Evolutionary conservation across 1,140 invertebrate genomes (phyloP).

Genomic region (Lepidurus couesii): DNA sequence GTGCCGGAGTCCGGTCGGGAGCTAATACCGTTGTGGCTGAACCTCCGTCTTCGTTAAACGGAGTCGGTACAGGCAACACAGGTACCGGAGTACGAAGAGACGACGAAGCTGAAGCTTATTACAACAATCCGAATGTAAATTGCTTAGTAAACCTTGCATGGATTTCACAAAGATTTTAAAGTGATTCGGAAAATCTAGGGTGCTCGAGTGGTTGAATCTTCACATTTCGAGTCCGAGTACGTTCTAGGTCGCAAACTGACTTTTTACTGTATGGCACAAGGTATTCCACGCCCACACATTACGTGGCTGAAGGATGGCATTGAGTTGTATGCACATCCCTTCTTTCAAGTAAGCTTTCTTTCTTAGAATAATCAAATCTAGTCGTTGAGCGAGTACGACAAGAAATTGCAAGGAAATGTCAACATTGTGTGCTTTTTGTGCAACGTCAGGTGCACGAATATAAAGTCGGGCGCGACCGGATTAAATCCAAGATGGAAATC

Average conservation of each 20-base stretch:
- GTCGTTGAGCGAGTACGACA: not conserved
- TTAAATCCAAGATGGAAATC: slow-evolving; percentile 56
- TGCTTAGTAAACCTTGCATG: not conserved
- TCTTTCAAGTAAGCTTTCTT: slow-evolving; percentile 48
- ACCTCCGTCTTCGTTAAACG: slow-evolving; percentile 24
- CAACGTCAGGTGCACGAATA: slow-evolving; percentile 49
- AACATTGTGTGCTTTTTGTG: slow-evolving; percentile 1
- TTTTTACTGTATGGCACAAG: slow-evolving; percentile 54
- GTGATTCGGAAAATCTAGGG: slow-evolving; percentile 44
- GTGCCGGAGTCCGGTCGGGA: slow-evolving; percentile 32
- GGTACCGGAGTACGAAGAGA: slow-evolving; percentile 45
- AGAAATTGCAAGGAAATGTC: not conserved
- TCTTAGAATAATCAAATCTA: not conserved
- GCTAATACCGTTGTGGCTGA: slow-evolving; percentile 33
- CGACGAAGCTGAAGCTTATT: slow-evolving; percentile 78
- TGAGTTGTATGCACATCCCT: slow-evolving; percentile 53
- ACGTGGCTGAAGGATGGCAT: slow-evolving; percentile 55
- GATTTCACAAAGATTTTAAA: not conserved
- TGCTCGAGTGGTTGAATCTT: slow-evolving; percentile 52
- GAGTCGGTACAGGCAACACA: slow-evolving; percentile 29
- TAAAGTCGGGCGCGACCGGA: slow-evolving; percentile 45
- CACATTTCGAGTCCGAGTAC: slow-evolving; percentile 57
- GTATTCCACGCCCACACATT: slow-evolving; percentile 51
- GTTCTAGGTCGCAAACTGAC: slow-evolving; percentile 54
- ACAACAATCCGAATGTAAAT: slow-evolving; percentile 78